Evolutionary conservation across 1,140 invertebrate species (phyloP).

Genomic region (Agraylea sexmaculata): DNA sequence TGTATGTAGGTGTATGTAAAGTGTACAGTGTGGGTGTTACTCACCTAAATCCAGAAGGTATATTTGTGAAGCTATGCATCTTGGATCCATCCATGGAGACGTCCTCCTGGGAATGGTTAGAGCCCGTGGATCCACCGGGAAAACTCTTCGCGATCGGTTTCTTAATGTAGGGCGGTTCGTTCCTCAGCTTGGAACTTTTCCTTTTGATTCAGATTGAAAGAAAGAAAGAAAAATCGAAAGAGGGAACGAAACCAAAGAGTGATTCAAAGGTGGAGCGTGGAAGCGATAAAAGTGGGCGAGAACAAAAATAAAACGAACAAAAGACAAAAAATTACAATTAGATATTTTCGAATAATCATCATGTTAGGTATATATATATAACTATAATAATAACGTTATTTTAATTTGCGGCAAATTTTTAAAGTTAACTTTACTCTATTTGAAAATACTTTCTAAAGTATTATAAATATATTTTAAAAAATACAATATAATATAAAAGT

Average conservation of each 20-base stretch:
- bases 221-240: conserved; percentile 19
- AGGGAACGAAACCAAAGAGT: conserved; percentile 19
- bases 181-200: conserved; percentile 77
- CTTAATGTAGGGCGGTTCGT: conserved; percentile 74
- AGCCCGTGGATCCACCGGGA: conserved; percentile 44
- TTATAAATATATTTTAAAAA: too few relatives aligned
- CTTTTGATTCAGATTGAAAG: conserved; percentile 52
- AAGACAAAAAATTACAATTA: too few relatives aligned
- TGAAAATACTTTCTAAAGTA: too few relatives aligned
- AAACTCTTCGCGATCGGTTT: conserved; percentile 66
- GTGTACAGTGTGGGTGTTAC: too few relatives aligned
- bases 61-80: conserved; percentile 67
- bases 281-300: conserved; percentile 17
- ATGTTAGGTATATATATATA: too few relatives aligned
- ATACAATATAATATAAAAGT: too few relatives aligned
- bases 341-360: too few relatives aligned
- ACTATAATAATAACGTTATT: too few relatives aligned
- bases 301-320: conserved; percentile 22
- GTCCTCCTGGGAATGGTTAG: conserved; percentile 61
- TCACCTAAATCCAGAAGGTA: conserved; percentile 72
- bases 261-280: conserved; percentile 26
- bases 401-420: too few relatives aligned
- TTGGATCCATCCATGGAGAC: conserved; percentile 62
- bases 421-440: too few relatives aligned
- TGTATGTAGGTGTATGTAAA: too few relatives aligned